These are phyloP conservation scores for Sialia sialis DNA, from an alignment of 2,113 vertebrate genomes.

Conservation along the genomic window DNA sequence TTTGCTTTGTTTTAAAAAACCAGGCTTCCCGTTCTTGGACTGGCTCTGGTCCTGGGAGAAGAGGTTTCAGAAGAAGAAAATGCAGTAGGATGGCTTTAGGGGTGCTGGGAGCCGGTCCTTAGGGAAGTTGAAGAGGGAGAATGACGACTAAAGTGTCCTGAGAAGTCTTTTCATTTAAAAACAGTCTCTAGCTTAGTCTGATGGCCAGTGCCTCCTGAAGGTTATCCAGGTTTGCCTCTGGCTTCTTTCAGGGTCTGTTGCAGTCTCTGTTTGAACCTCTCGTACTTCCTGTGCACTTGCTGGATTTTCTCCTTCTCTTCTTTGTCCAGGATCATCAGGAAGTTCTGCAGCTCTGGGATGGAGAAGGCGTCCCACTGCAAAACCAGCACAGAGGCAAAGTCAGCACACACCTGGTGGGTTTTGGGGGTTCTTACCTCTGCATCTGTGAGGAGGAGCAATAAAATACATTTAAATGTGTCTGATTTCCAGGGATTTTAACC, in stretches of 20 bases:
- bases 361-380: conserved; percentile 95
- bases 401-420: background rate
- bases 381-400: background rate
- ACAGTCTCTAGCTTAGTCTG: conserved; percentile 46
- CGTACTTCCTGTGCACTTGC: conserved; percentile 84
- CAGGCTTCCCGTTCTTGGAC: background rate
- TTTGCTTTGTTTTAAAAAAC: background rate
- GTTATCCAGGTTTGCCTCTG: conserved; percentile 77
- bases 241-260: conserved; percentile 78
- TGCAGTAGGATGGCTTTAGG: background rate
- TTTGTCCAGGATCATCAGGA: conserved; percentile 89
- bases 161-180: conserved; percentile 68
- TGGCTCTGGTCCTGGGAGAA: background rate
- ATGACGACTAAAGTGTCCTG: conserved; percentile 61
- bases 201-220: background rate
- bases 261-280: conserved; percentile 82
- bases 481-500: background rate
- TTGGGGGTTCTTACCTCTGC: background rate
- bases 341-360: conserved; percentile 96
- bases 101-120: background rate
- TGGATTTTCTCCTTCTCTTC: conserved; percentile 91
- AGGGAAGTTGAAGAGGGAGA: background rate
- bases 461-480: background rate
- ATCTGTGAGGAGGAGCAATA: background rate
- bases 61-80: background rate